Conservation (phyloP, 2,888 invertebrate genomes). For the Catocala nupta region DNA sequence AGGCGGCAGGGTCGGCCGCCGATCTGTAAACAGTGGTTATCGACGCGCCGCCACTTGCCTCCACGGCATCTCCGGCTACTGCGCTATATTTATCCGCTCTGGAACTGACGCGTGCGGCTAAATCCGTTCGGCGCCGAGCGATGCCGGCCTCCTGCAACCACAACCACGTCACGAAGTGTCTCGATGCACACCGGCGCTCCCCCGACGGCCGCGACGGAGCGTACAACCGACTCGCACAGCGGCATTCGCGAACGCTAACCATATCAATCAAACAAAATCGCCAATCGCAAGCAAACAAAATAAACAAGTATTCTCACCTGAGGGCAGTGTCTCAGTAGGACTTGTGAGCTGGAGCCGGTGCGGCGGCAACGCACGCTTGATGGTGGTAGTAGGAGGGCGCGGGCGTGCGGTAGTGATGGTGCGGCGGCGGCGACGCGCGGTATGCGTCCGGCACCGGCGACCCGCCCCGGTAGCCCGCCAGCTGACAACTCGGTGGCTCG, state of each 20-base stretch:
- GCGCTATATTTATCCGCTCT: conserved; percentile 85
- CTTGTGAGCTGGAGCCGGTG: conserved; percentile 81
- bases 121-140: conserved; percentile 83
- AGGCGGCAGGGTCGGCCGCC: conserved; percentile 83
- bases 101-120: conserved; percentile 83
- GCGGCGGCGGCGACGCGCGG: conserved; percentile 79
- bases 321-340: conserved; percentile 80
- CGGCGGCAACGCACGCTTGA: conserved; percentile 88
- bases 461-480: conserved; percentile 83
- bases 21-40: conserved; percentile 86
- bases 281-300: conserved; percentile 61
- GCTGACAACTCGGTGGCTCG: conserved; percentile 84
- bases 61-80: conserved; percentile 80
- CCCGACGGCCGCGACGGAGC: conserved; percentile 60
- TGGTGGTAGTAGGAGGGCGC: conserved; percentile 86
- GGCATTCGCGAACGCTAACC: conserved; percentile 72
- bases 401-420: conserved; percentile 82
- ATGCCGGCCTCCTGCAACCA: conserved; percentile 85
- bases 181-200: conserved; percentile 63
- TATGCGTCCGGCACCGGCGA: conserved; percentile 78
- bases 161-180: conserved; percentile 81
- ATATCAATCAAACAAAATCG: conserved; percentile 57
- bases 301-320: conserved; percentile 68
- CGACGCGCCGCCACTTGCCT: conserved; percentile 84
- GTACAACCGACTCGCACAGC: conserved; percentile 71